phyloP scores from a whole-genome alignment of 1,140 invertebrate species.

The Teleopsis dalmanni region DNA sequence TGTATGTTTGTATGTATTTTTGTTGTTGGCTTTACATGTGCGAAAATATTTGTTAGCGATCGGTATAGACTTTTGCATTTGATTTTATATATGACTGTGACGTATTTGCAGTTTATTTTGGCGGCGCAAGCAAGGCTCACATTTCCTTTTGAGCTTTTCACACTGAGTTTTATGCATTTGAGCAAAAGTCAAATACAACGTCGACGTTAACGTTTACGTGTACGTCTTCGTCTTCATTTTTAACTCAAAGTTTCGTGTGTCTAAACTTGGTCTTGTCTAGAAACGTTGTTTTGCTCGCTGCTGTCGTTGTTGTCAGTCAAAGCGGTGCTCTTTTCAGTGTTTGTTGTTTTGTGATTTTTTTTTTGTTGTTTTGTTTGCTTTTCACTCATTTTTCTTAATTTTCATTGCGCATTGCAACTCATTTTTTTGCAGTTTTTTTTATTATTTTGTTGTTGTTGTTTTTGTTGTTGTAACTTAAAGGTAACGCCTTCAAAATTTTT shows the following conservation, averaged over 20 bases:
- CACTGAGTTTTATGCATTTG: too few species aligned
- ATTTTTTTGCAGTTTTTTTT: conserved; percentile 1
- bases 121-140: too few species aligned
- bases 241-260: too few species aligned
- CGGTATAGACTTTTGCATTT: neutral
- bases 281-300: neutral
- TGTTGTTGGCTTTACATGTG: neutral
- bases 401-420: too few species aligned
- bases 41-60: neutral
- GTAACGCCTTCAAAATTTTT: conserved; percentile 19
- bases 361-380: too few species aligned
- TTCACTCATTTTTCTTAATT: too few species aligned
- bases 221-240: too few species aligned
- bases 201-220: too few species aligned
- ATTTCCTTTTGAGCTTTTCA: too few species aligned
- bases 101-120: too few species aligned
- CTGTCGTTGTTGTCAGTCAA: conserved; percentile 1
- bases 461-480: conserved; percentile 11
- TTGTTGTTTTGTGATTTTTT: neutral
- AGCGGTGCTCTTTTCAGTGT: neutral
- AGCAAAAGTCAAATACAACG: too few species aligned
- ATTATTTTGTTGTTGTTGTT: conserved; percentile 2
- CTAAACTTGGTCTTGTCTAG: neutral
- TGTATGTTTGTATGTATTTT: neutral
- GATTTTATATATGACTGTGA: neutral